Percentiles rank a stretch among this genome's conserved stretches.
Conservation (phyloP, 2,888 invertebrate species). For the Gryllus longicercus region DNA sequence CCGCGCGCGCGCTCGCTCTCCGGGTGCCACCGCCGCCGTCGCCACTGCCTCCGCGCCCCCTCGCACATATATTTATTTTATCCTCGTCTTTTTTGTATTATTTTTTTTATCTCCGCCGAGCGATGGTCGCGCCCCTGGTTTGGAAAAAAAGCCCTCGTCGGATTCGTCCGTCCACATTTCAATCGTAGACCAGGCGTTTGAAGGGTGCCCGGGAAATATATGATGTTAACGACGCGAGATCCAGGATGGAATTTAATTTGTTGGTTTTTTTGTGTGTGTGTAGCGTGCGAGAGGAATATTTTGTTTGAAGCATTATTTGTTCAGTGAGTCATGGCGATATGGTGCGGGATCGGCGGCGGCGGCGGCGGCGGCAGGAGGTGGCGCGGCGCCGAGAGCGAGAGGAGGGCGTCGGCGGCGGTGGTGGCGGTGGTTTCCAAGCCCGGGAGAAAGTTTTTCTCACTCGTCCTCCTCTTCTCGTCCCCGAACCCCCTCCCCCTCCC, state of each 20-base stretch:
- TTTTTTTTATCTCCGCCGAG: constrained; percentile 20
- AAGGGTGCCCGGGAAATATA: constrained; percentile 32
- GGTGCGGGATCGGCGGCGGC: constrained; percentile 19
- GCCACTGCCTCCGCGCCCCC: neutral
- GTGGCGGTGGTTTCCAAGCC: constrained; percentile 21
- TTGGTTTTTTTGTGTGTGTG: constrained; percentile 32
- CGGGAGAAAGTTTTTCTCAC: constrained; percentile 29
- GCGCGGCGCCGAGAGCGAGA: constrained; percentile 23
- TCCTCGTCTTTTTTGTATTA: constrained; percentile 17
- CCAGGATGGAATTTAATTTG: constrained; percentile 37
- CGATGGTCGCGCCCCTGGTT: constrained; percentile 18
- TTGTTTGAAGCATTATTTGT: constrained; percentile 38
- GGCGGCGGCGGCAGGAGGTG: neutral
- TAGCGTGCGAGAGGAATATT: constrained; percentile 35
- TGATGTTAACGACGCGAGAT: constrained; percentile 36
- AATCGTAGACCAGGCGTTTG: constrained; percentile 31
- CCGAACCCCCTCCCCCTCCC: constrained; percentile 18
- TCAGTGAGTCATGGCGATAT: constrained; percentile 36
- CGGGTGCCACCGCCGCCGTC: too few species aligned
- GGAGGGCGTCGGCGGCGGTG: constrained; percentile 24
- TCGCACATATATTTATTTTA: constrained; percentile 18
- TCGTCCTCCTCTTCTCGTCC: constrained; percentile 19
- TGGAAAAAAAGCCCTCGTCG: constrained; percentile 5
- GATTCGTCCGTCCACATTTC: constrained; percentile 31
- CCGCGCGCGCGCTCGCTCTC: neutral